Evolutionary conservation across 2,113 vertebrate genomes (phyloP), one percentile per base, ranked within the genome.

Genomic region (Urocolius indicus): DNA sequence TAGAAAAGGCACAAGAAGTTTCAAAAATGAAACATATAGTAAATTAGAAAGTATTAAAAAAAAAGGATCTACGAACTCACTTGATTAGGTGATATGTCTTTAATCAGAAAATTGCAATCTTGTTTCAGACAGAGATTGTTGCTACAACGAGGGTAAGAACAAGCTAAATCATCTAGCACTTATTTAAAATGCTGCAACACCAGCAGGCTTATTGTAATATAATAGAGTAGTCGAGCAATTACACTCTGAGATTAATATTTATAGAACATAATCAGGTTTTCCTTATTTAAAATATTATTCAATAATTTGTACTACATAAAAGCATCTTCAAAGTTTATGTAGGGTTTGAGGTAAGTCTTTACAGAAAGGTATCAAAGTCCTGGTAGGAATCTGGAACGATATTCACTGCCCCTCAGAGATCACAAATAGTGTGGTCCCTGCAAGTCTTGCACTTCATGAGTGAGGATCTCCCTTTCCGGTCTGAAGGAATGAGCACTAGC

Each of bases 81-180:
- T 90, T 95, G 87, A 96, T 86, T 84, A 95, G 73, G 59, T 86
- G 75, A 46, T 73, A 59, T 14, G 29, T 17, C 67, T 77, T 62
- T 84, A 93, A 95, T 93, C 92, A 94, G 88, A 41, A 96, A 89
- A 97, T 87, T 97, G 74, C 87, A 95, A 81, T 97, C 93, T 95
- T 90, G 63, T 93, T 98, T 94, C 86, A 89, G 49, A 92, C 92
- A 96, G 79, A 96, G 85, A 94, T 61, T 96, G 96, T 94, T 90
- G 75, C 84, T 93, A 83, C 6, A 16, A 92, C 95, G 94, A 97
- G 66, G 43, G 23, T 55, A 91, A 94, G 96, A 91, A 90, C 81
- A 96, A 93, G 97, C 93, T 96, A 95, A 97, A 96, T 97, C 93
- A 96, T 95, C 90, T 94, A 91, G 72, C 89, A 92, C 76, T 97